Evolutionary conservation across 2,797 vertebrate genomes (phyloP).

Genomic region (Sebastes hubbsi): DNA sequence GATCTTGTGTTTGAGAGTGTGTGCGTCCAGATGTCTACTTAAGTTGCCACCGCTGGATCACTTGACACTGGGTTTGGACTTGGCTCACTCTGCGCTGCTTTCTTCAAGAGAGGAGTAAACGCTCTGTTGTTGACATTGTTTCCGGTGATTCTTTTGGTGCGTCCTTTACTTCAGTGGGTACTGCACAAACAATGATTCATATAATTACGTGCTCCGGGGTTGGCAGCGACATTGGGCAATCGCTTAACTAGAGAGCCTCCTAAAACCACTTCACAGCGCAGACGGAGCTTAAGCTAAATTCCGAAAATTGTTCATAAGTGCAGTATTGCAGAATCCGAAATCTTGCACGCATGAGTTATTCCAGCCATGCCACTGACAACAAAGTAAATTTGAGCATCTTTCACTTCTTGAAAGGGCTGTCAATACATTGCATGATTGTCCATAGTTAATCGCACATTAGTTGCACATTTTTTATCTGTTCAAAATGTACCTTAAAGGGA

Average conservation of each 20-base stretch:
- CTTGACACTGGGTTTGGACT: constrained; percentile 31
- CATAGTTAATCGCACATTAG: no score
- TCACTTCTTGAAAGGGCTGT: neutral
- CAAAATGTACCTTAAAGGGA: no score
- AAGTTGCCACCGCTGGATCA: constrained; percentile 2
- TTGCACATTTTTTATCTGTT: no score
- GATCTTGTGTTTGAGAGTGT: neutral
- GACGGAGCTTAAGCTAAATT: constrained; percentile 6
- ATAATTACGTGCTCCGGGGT: constrained; percentile 63
- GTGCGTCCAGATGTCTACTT: neutral
- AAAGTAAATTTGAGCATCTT: neutral
- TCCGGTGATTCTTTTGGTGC: constrained; percentile 15
- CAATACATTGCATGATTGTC: no score
- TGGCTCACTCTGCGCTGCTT: constrained; percentile 3
- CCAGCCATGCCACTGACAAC: neutral
- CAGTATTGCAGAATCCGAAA: constrained; percentile 1
- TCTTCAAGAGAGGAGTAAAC: constrained; percentile 10
- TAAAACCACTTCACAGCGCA: constrained; percentile 56
- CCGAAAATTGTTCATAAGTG: constrained; percentile 5
- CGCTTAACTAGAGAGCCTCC: constrained; percentile 51
- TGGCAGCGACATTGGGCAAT: constrained; percentile 43
- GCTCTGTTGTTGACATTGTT: constrained; percentile 42
- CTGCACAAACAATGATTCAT: constrained; percentile 67
- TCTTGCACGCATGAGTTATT: neutral
- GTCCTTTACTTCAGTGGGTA: constrained; percentile 50